These are phyloP conservation scores for Sinotaia quadrata DNA, from an alignment of 2,888 invertebrate genomes.

Conservation along the genomic window DNA sequence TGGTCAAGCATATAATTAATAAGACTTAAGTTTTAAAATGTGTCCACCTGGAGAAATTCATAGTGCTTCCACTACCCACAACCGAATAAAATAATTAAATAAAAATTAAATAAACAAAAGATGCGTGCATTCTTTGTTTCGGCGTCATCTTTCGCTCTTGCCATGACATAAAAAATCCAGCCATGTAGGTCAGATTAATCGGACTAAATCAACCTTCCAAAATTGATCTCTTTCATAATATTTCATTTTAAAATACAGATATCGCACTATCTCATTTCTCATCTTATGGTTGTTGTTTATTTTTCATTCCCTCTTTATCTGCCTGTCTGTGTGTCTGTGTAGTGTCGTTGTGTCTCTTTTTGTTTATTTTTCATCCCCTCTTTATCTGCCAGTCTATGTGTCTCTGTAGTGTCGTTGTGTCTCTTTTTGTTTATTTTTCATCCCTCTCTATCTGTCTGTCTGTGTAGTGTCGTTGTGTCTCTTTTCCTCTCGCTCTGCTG, in stretches of 20 bases:
- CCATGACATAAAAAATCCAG: no score
- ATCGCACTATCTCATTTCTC: neutral
- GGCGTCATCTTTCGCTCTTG: neutral
- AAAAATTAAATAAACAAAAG: no score
- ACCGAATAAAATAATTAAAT: no score
- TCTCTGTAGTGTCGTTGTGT: neutral
- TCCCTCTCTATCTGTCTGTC: neutral
- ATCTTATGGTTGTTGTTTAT: neutral
- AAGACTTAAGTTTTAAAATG: no score
- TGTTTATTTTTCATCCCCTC: neutral
- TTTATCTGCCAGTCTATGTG: neutral
- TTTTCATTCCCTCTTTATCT: neutral
- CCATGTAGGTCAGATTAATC: no score
- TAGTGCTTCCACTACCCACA: no score
- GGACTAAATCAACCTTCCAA: no score
- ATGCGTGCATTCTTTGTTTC: no score
- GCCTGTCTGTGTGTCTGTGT: no score
- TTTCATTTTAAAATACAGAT: neutral
- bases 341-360: neutral
- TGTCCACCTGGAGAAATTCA: no score
- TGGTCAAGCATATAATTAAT: no score
- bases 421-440: neutral
- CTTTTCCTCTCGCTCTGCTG: neutral
- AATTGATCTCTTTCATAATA: conserved; percentile 1
- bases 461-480: neutral